Percentiles rank a stretch among this genome's conserved stretches.
These are phyloP conservation scores for Pelosia muscerda DNA, from an alignment of 2,888 invertebrate species.

Conservation along the genomic window DNA sequence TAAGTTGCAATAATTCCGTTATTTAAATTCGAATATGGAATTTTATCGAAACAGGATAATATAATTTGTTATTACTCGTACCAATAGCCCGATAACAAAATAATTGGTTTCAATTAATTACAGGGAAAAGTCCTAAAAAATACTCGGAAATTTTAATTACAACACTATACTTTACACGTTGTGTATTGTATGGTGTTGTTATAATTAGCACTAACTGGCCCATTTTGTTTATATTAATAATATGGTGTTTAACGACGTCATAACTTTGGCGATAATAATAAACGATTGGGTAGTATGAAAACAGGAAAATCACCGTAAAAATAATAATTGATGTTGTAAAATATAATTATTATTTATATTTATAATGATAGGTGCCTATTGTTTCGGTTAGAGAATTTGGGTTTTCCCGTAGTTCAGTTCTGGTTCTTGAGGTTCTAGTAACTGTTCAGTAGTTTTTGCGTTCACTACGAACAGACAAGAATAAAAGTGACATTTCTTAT, in stretches of 20 bases:
- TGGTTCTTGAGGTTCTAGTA: too few relatives aligned
- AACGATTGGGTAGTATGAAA: constrained; percentile 11
- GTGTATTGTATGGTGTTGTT: constrained; percentile 16
- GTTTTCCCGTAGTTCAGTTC: neutral
- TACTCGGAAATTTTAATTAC: neutral
- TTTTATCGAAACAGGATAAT: constrained; percentile 48
- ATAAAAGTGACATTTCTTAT: too few relatives aligned
- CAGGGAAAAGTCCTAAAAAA: constrained; percentile 40
- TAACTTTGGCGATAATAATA: constrained; percentile 8
- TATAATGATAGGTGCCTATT: neutral
- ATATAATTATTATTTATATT: neutral
- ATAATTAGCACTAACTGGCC: constrained; percentile 41
- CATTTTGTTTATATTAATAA: constrained; percentile 26
- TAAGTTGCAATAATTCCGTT: constrained; percentile 34
- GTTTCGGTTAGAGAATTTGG: neutral
- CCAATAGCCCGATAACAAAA: constrained; percentile 45
- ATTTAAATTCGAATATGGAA: constrained; percentile 23
- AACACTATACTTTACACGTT: neutral
- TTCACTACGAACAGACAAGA: too few relatives aligned
- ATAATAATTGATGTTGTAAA: neutral
- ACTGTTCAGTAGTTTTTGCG: too few relatives aligned
- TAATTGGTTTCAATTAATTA: constrained; percentile 53
- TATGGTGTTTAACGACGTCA: constrained; percentile 11
- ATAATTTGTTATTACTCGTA: constrained; percentile 38
- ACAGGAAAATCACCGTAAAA: constrained; percentile 13